Evolutionary conservation across 2,888 invertebrate genomes (phyloP).

Genomic region (Tetragonisca angustula): DNA sequence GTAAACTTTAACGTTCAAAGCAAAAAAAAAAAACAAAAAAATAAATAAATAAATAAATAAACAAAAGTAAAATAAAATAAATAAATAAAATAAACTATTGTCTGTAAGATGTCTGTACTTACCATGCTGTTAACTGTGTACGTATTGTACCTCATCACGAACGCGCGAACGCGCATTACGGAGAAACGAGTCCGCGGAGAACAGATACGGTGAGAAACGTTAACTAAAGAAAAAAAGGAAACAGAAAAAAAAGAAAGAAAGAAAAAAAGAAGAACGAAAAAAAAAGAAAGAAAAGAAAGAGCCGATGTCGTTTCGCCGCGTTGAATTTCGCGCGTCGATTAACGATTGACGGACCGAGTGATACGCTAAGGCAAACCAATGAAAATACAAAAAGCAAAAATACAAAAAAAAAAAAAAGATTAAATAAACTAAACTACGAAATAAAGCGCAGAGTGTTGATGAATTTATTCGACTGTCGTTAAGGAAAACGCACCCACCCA

Average conservation of each 20-base stretch:
- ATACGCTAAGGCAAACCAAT: slow-evolving; percentile 30
- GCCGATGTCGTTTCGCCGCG: slow-evolving; percentile 13
- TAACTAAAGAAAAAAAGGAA: no score
- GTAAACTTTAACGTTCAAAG: slow-evolving; percentile 52
- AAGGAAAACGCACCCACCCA: slow-evolving; percentile 39
- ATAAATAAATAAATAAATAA: neutral
- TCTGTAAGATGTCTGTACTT: slow-evolving; percentile 70
- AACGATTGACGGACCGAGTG: slow-evolving; percentile 71
- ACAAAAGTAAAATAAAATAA: neutral
- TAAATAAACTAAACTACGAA: slow-evolving; percentile 14
- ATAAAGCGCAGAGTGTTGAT: slow-evolving; percentile 17
- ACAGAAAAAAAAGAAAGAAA: no score
- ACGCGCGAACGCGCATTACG: slow-evolving; percentile 20
- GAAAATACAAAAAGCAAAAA: slow-evolving; percentile 12
- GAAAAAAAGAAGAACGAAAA: no score
- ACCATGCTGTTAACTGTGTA: slow-evolving; percentile 59
- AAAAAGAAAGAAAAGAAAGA: no score
- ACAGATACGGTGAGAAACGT: neutral
- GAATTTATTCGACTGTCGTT: slow-evolving; percentile 58
- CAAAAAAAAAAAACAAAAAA: slow-evolving; percentile 28
- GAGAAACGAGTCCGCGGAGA: neutral
- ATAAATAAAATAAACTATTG: slow-evolving; percentile 45
- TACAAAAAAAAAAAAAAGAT: neutral
- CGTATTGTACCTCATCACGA: slow-evolving; percentile 51
- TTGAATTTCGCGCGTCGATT: slow-evolving; percentile 59